Evolutionary conservation across 2,888 invertebrate genomes (phyloP).

Genomic region (Rhorus exstirpatorius): DNA sequence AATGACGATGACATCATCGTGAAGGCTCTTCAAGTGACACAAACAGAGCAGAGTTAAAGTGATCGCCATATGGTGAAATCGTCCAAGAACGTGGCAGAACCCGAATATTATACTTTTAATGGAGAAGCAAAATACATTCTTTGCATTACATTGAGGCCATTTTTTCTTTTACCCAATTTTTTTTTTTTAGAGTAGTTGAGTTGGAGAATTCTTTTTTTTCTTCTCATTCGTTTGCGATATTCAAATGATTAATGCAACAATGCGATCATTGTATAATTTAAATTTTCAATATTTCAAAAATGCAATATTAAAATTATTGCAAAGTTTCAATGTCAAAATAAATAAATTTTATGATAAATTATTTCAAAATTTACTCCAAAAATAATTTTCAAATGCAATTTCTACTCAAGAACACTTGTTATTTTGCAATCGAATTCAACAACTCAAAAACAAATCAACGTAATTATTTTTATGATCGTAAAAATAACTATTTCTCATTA

Average conservation of each 20-base stretch:
- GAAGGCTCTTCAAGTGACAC: slow-evolving; percentile 37
- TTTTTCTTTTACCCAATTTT: neutral
- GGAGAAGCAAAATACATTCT: neutral
- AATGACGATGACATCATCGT: slow-evolving; percentile 34
- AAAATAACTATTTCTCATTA: no score
- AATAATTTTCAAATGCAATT: neutral
- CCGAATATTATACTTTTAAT: neutral
- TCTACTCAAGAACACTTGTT: neutral
- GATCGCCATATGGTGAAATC: slow-evolving; percentile 56
- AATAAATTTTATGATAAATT: neutral
- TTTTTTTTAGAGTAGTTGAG: neutral
- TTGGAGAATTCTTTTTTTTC: no score
- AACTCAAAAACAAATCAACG: neutral
- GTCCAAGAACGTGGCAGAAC: slow-evolving; percentile 17
- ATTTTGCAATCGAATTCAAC: no score
- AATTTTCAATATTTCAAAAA: no score
- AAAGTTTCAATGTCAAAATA: no score
- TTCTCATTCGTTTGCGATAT: no score
- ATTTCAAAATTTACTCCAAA: neutral
- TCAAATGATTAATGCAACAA: no score
- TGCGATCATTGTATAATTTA: no score
- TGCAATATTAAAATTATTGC: no score
- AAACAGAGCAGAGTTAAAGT: slow-evolving; percentile 33
- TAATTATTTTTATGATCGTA: no score
- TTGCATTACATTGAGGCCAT: no score